Evolutionary conservation across 2,113 vertebrate species (phyloP), one percentile per base, ranked within the genome.

Genomic region (Notarius lentiginosus): DNA sequence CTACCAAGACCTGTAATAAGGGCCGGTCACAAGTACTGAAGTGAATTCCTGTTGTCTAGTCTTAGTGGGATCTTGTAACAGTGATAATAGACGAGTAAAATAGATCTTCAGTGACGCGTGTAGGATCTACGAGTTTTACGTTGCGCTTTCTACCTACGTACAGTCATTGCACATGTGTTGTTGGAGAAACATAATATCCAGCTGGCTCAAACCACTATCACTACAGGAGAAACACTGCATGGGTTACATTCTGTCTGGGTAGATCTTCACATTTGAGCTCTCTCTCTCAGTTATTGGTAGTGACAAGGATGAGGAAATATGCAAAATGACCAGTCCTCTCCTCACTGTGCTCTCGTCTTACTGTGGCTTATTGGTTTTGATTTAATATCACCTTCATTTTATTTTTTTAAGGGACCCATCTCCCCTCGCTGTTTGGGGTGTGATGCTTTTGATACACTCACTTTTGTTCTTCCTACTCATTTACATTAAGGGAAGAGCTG

Each of bases 291-390:
- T 88, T 84, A 77, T 84, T 63, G 85, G 88, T 86, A 82, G 91
- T 86, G 55, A 80, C 41, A 86, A 83, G 82, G 63, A 84, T 87
- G 41, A 88, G 93, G 87, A 93, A 92, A 94, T 94, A 95, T 94
- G 94, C 94, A 95, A 92, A 91, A 84, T 77, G 89, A 84, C 88
- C 60, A 87, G 89, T 34, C 84, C 84, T 84, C 87, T 88, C 85
- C 83, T 90, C 86, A 89, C 84, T 90, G 87, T 90, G 90, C 88
- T 88, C n/a, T 79, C 66, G 79, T 89, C 53, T 77, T 53, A 27
- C 56, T 76, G 75, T 84, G 87, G 82, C 65, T 84, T 56, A 61
- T 22, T 73, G 63, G 55, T 83, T 73, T 80, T 10, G 34, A 61
- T 72, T 55, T 84, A 88, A 56, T 14, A 24, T 86, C 17, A 24